Base-by-base conservation (phyloP, 2,113 vertebrate genomes). In the Anguilla rostrata region DNA sequence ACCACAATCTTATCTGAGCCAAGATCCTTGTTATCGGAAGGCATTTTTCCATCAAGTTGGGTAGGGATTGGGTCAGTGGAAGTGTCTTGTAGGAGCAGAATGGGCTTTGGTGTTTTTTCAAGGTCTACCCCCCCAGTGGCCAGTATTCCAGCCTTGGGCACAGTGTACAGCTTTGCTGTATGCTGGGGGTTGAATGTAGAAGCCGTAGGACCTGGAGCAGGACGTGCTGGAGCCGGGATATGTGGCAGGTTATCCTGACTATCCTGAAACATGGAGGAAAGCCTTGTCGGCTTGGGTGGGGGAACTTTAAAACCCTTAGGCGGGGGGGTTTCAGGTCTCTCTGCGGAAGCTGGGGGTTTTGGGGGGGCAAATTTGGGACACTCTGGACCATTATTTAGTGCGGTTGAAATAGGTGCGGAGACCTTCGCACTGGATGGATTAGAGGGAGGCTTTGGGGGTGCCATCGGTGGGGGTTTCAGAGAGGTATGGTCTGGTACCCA, bases 131-230 rank as follows among this genome's bases (percentile, higher is more conserved):
- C 84, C 60, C 90, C 71, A 0, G 85, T 84, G 1, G 75, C 84
- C 8, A 93, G 86, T 29, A 92, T 16, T 12, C 94, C 88, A 18
- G 88, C 84, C 11, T 93, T 91, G 22, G 93, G 90, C 57, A 92
- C 75, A 49, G 39, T 90, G 86, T 94, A 95, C 57, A 95, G 85
- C 63, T 95, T 96, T 46, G 94, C 94, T 83, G 92, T 92, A 84
- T 93, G 92, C 85, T 94, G 94, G 14, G 95, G 95, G 86, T 95
- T 96, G 88, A 97, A 97, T 83, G 94, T 95, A 78, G 95, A 96
- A 18, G 87, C 88, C 41, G 90, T 90, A 57, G 87, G 78, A 20
- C 86, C 86, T 46, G 91, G 87, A 8, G 81, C 66, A 11, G 91
- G 88, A 2, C 92, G 88, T 71, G 92, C 34, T 29, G 93, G 93